phyloP scores from a whole-genome alignment of 2,888 invertebrate genomes.

The Phengaris alcon region DNA sequence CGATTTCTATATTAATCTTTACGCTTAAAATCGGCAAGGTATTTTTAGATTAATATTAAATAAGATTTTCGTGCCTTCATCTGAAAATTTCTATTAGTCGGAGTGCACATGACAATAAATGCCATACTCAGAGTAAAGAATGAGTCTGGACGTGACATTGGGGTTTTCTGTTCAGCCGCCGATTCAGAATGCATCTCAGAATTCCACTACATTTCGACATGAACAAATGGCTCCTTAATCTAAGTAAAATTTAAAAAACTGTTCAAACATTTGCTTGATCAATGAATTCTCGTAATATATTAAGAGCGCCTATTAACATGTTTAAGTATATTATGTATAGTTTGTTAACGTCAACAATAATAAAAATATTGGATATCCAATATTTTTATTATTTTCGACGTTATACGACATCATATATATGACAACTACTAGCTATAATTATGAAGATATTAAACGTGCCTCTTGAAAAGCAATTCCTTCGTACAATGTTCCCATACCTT shows the following conservation, averaged over 20 bases:
- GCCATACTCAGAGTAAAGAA: constrained; percentile 30
- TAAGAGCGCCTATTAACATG: too few species aligned
- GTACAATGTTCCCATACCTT: too few species aligned
- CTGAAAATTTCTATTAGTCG: constrained; percentile 24
- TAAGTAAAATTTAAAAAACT: constrained; percentile 20
- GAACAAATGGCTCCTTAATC: constrained; percentile 25
- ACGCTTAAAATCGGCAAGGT: neutral
- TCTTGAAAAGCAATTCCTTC: too few species aligned
- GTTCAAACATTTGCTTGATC: neutral
- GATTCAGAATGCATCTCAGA: constrained; percentile 28
- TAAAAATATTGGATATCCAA: too few species aligned
- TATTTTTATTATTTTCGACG: too few species aligned
- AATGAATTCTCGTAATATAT: too few species aligned
- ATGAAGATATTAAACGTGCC: too few species aligned
- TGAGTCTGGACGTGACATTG: constrained; percentile 25
- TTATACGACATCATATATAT: too few species aligned
- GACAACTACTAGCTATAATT: too few species aligned
- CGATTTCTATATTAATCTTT: too few species aligned
- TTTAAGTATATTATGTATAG: too few species aligned
- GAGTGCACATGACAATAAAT: constrained; percentile 27
- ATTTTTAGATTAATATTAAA: neutral
- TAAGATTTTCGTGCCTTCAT: neutral
- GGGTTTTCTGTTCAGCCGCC: constrained; percentile 23
- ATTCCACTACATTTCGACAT: constrained; percentile 24
- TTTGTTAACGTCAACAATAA: too few species aligned